phyloP scores from a whole-genome alignment of 2,888 invertebrate species.

The Drosophila nr. fundita region DNA sequence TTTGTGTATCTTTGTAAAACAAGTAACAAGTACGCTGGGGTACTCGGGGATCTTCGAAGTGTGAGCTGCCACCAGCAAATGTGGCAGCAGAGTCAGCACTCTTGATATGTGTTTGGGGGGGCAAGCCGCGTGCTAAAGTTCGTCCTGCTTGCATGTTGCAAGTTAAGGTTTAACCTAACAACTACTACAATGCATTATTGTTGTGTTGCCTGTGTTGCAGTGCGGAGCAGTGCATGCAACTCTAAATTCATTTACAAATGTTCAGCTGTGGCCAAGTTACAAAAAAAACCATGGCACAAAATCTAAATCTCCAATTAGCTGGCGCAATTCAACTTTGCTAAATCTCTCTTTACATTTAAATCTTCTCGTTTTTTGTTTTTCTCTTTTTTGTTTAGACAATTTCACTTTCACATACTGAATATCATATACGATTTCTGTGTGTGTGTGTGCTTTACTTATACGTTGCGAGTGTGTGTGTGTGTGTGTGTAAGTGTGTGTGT shows the following conservation, averaged over 20 bases:
- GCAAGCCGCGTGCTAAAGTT: conserved; percentile 57
- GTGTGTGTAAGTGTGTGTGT: conserved; percentile 7
- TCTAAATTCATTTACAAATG: conserved; percentile 74
- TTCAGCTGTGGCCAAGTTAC: conserved; percentile 63
- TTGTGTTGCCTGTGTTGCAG: conserved; percentile 45
- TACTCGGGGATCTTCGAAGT: conserved; percentile 6
- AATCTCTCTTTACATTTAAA: conserved; percentile 25
- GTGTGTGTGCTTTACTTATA: conserved; percentile 30
- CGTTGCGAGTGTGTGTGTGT: conserved; percentile 23
- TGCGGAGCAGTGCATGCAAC: conserved; percentile 47
- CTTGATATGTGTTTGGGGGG: conserved; percentile 32
- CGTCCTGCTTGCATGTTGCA: conserved; percentile 29
- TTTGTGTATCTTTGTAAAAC: conserved; percentile 37
- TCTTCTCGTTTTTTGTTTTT: neutral
- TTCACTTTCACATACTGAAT: conserved; percentile 46
- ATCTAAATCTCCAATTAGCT: conserved; percentile 51
- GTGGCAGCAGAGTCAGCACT: conserved; percentile 6
- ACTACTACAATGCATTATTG: conserved; percentile 40
- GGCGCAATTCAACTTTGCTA: conserved; percentile 28
- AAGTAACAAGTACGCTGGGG: conserved; percentile 23
- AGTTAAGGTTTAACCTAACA: conserved; percentile 30
- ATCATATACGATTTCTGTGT: conserved; percentile 54
- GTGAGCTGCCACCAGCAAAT: conserved; percentile 9
- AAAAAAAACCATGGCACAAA: conserved; percentile 42
- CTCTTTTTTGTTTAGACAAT: conserved; percentile 6